Evolutionary conservation across 2,888 invertebrate species (phyloP), one percentile per base, ranked within the genome.

Genomic region (Callosobruchus maculatus): DNA sequence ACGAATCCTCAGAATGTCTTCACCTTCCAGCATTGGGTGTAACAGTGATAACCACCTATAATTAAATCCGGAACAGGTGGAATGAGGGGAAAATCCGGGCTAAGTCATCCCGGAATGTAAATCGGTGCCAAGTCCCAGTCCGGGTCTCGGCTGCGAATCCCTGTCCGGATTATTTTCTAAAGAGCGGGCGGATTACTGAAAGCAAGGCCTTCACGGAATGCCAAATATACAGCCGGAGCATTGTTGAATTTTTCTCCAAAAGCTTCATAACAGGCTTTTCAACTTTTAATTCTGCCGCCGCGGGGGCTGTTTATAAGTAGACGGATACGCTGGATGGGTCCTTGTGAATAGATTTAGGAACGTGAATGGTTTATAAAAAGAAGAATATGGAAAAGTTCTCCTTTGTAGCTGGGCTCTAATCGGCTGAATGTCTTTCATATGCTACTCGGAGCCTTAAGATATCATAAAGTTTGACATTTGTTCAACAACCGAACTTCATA

Each of bases 51-150:
- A 70, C 30, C 49, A 66, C 75, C 72, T 77, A 78, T 78, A 78
- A 78, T 78, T 81, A 81, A 81, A 81, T 78, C 80, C 78, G 81
- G 82, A 82, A 82, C 82, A 83, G 82, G 82, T 83, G 80, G 82
- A 78, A 49, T 7, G 49, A n/a, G 13, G 9, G 7, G 49, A 5
- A 49, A 82, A 82, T 82, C 83, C 82, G 81, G 80, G 81, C 80
- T 82, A 83, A 82, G 81, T 82, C 79, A 71, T 78, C 77, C 49
- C 49, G 76, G 81, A 82, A 84, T 83, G 83, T 82, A 83, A 84
- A 84, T 84, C 81, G 78, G 78, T 78, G 79, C 49, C 26, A 26
- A 26, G 26, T 26, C 26, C 26, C 49, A 18, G 49, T 49, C 13
- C 13, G 49, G 49, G 49, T 49, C 49, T 49, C 49, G 49, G 49